Percentiles rank a stretch among this genome's conserved stretches.
phyloP scores from a whole-genome alignment of 2,113 vertebrate species.

The Brachirus orientalis region DNA sequence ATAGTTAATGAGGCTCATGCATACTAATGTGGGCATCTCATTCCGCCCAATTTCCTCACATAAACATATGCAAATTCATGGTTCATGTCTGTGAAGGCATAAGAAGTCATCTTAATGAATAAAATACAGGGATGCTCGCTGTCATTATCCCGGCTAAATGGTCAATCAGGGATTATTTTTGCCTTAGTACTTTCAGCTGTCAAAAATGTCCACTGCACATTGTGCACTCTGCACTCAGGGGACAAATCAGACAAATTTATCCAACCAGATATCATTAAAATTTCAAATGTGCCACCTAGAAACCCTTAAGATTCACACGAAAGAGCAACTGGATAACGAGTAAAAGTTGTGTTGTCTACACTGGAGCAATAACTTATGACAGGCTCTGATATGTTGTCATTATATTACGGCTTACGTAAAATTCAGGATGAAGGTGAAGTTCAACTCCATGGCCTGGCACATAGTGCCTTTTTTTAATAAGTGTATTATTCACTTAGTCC shows the following conservation, averaged over 20 bases:
- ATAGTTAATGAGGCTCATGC: slow-evolving; percentile 77
- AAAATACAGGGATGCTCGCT: slow-evolving; percentile 22
- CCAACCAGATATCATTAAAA: not conserved
- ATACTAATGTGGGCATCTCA: slow-evolving; percentile 68
- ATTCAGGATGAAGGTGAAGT: too few relatives aligned
- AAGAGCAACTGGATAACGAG: not conserved
- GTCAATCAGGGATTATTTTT: slow-evolving; percentile 21
- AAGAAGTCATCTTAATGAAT: slow-evolving; percentile 46
- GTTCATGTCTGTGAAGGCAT: slow-evolving; percentile 39
- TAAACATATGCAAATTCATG: slow-evolving; percentile 75
- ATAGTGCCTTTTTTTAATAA: too few relatives aligned
- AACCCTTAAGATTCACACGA: not conserved
- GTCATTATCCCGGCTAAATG: slow-evolving; percentile 42
- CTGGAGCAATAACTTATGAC: not conserved
- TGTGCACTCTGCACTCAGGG: not conserved
- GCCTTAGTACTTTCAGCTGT: slow-evolving; percentile 17
- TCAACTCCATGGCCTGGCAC: too few relatives aligned
- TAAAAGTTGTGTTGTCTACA: not conserved
- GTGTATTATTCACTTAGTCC: too few relatives aligned
- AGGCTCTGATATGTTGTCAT: too few relatives aligned
- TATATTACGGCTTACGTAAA: too few relatives aligned
- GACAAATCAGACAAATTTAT: not conserved
- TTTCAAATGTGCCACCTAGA: not conserved
- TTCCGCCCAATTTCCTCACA: slow-evolving; percentile 61
- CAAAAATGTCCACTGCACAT: not conserved